Evolutionary conservation across 1,140 invertebrate species (phyloP), one percentile per base, ranked within the genome.

Genomic region (Anastatus disparis): DNA sequence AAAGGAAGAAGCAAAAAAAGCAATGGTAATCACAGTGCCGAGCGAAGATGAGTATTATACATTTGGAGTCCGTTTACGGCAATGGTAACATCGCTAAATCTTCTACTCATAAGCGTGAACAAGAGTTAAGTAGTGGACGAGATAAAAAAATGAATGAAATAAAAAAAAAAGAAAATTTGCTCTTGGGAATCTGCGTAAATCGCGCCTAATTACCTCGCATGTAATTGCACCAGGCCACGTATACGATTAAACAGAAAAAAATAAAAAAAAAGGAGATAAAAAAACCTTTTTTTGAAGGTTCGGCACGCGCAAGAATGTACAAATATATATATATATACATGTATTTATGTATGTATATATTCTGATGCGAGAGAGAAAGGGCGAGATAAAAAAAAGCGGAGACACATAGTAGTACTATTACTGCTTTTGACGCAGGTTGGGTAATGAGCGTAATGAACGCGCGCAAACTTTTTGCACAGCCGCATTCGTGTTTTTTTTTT

Each of bases 141-240:
- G n/a, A n/a, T n/a, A n/a, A n/a, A n/a, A n/a, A n/a, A n/a, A n/a
- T n/a, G n/a, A n/a, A n/a, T n/a, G n/a, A n/a, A n/a, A n/a, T n/a
- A n/a, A n/a, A n/a, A n/a, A n/a, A n/a, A 35, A 10, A 35, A 35
- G 31, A 35, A 24, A 56, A 66, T 29, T 13, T n/a, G 10, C 29
- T 13, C 26, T 17, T 27, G 56, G n/a, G 48, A 69, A 61, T 52
- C 44, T 35, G 56, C 35, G 35, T 53, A 59, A 69, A 69, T 69
- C 24, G 66, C 66, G 35, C 22, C 66, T 69, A 59, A 69, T 69
- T 69, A 69, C 10, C 15, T 20, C 31, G 66, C 31, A 26, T 40
- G 38, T 58, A 68, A 59, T 59, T 68, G 31, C 64, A 35, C 24
- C 50, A n/a, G n/a, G n/a, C n/a, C n/a, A n/a, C n/a, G n/a, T n/a